Base-by-base conservation (phyloP, 2,797 vertebrate species). In the Onychomys torridus region DNA sequence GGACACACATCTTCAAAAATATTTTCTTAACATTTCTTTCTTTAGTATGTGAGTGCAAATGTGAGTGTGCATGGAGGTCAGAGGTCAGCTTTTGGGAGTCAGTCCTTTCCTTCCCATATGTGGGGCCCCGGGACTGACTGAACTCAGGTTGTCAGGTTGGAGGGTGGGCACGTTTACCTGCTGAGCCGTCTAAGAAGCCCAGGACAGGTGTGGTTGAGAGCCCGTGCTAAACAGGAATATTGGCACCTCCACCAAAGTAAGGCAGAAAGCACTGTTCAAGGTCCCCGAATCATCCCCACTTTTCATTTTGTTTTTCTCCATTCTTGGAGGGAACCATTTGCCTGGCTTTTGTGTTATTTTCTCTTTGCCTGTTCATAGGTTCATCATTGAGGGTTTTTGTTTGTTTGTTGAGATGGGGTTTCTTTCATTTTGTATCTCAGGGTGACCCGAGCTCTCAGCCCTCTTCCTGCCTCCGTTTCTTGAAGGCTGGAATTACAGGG, bases 111-210 rank as follows among this genome's bases (percentile, higher is more conserved):
- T 52, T 79, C 49, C 52, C 23, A n/a, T 79, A 11, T 21, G 17
- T 37, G 17, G 46, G 32, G 34, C 23, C 9, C 6, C 0, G 61
- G 46, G 32, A 67, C 16, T 34, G 65, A 34, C 16, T 34, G 65
- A 34, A 34, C 32, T 67, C 32, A 2, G 65, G 65, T 32, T 21
- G 27, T 65, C 25, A 32, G 59, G 17, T 63, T 46, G 27, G 27
- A 4, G 40, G 10, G 37, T 40, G 0, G 37, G 17, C 0, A 1
- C 0, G n/a, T 13, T 43, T 63, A 43, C 37, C 55, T 43, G 57
- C 25, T 43, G 52, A 29, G n/a, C 37, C n/a, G 5, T 17, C 37
- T 19, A 37, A 16, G 23, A 4, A 40, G 37, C 37, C 14, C 49
- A 34, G 77, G 32, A 23, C 32, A n/a, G 49, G 49, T 79, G 19